A percentile compares a stretch with the other conserved stretches of the same genome.
Evolutionary conservation across 2,797 vertebrate species (phyloP).

Genomic region (Moxostoma hubbsi): DNA sequence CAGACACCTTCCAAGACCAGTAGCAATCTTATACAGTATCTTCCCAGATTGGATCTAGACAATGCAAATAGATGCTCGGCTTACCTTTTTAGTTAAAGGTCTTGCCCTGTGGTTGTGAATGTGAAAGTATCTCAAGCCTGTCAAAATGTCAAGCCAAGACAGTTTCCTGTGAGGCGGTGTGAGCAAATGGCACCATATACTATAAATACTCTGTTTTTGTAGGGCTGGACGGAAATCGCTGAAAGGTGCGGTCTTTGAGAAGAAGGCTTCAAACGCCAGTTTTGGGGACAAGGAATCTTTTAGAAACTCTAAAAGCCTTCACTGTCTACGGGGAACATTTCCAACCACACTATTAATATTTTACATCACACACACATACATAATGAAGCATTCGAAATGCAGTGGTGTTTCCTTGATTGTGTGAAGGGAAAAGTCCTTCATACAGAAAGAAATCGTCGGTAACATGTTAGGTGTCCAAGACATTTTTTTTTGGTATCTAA

Average conservation of each 20-base stretch:
- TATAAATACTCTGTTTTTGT: slow-evolving; percentile 39
- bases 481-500: too few relatives aligned
- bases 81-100: background rate
- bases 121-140: background rate
- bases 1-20: background rate
- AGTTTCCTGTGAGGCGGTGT: slow-evolving; percentile 20
- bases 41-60: background rate
- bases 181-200: slow-evolving; percentile 9
- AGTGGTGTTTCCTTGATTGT: slow-evolving; percentile 6
- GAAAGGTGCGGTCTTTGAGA: slow-evolving; percentile 13
- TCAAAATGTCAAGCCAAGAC: slow-evolving; percentile 21
- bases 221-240: slow-evolving; percentile 35
- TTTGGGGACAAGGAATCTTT: slow-evolving; percentile 8
- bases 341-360: slow-evolving; percentile 36
- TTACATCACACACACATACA: slow-evolving; percentile 22
- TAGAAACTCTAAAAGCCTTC: slow-evolving; percentile 17
- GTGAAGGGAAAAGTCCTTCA: background rate
- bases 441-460: too few relatives aligned
- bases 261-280: too few relatives aligned
- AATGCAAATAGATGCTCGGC: background rate
- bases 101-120: background rate
- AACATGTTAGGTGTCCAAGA: too few relatives aligned
- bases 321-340: slow-evolving; percentile 3
- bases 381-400: slow-evolving; percentile 32
- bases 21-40: too few relatives aligned